These are phyloP conservation scores for Lepidurus apus DNA, from an alignment of 1,140 invertebrate species.

Conservation along the genomic window DNA sequence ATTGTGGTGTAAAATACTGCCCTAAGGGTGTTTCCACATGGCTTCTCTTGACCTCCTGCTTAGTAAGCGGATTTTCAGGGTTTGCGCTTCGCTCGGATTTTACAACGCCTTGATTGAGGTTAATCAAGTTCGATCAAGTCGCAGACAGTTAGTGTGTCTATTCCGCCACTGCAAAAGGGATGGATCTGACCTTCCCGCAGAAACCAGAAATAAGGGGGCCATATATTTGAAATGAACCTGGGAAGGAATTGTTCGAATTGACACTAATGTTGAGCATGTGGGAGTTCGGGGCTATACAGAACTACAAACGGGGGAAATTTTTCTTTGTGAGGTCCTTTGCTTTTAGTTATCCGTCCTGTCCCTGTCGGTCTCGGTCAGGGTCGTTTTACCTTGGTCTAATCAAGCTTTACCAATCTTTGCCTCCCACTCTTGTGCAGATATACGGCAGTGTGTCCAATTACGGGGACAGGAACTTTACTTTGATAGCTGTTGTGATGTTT, in stretches of 20 bases:
- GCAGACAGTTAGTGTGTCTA: not conserved
- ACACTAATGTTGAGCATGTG: too few relatives aligned
- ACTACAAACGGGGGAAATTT: not conserved
- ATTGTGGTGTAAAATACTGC: slow-evolving; percentile 15
- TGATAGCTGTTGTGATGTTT: not conserved
- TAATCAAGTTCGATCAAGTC: not conserved
- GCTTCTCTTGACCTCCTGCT: slow-evolving; percentile 5
- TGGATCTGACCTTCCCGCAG: too few relatives aligned
- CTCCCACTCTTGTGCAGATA: not conserved
- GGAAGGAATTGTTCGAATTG: too few relatives aligned
- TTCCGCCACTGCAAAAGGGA: not conserved
- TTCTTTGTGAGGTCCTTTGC: not conserved
- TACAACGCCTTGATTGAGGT: not conserved
- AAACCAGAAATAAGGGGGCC: too few relatives aligned
- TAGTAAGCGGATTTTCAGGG: not conserved
- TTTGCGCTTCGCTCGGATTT: slow-evolving; percentile 2
- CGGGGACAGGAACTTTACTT: not conserved
- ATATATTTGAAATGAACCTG: too few relatives aligned
- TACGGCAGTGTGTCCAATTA: not conserved
- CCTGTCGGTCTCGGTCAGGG: not conserved
- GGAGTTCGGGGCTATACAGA: too few relatives aligned
- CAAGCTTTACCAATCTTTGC: not conserved
- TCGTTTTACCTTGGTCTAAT: slow-evolving; percentile 1
- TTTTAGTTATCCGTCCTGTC: not conserved
- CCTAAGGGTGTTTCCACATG: not conserved